Evolutionary conservation across 2,797 vertebrate species (phyloP), one percentile per base, ranked within the genome.

Genomic region (Chiropotes sagulatus): DNA sequence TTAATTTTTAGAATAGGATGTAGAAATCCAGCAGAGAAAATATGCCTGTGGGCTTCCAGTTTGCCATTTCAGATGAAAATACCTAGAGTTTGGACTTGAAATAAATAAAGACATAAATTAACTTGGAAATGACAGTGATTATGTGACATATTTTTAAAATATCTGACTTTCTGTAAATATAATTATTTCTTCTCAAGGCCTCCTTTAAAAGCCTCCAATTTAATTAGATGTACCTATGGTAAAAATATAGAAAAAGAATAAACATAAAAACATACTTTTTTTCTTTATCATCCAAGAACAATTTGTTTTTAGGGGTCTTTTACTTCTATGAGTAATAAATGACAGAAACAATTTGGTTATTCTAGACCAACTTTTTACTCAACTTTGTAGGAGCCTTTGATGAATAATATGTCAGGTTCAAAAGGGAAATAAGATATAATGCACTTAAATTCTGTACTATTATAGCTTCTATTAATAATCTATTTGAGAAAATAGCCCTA

Each of bases 31-130:
- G 39, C 12, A 28, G 41, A 44, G 22, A 84, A 83, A 95, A 93
- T 67, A 64, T 72, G 15, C 41, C 39, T 54, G 15, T 78, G 33
- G 57, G 33, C 15, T 57, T 88, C 46, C 87, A 57, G 50, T 72
- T 72, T 93, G 61, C 4, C 13, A 39, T 75, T 93, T 6, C 24
- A 61, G 72, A 75, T 70, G 46, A 84, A 95, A 83, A 91, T 76
- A 44, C 46, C 84, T 93, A 61, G 76, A 30, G 76, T 89, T 78
- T 89, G 30, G 17, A 81, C 9, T 75, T 88, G 20, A 81, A 96
- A 88, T 97, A 64, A 92, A 88, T 58, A 58, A 64, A 93, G 46
- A 75, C 26, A 89, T 39, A 93, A 82, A 89, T 89, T 93, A 93
- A 92, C 54, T 89, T 75, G 76, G 83, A 72, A 73, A 83, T 94